phyloP scores from a whole-genome alignment of 2,113 vertebrate species.

The Pampusana beccarii region DNA sequence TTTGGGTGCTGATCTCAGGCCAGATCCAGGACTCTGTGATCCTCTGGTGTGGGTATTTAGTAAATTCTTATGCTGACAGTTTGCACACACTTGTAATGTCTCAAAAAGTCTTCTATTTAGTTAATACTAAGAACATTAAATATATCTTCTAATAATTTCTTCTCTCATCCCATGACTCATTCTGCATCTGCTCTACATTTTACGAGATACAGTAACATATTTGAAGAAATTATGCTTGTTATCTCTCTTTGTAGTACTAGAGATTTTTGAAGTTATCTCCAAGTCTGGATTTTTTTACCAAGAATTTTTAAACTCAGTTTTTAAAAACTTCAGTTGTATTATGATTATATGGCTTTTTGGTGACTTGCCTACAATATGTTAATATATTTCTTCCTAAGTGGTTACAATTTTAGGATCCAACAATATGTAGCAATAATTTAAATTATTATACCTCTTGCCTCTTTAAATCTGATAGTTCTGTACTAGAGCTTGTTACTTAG shows the following conservation, averaged over 20 bases:
- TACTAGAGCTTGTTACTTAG: slow-evolving; percentile 28
- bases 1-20: neutral
- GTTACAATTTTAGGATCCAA: neutral
- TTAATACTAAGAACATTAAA: neutral
- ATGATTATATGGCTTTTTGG: neutral
- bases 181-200: neutral
- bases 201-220: neutral
- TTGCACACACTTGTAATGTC: neutral
- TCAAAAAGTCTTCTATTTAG: neutral
- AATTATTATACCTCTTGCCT: neutral
- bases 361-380: neutral
- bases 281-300: neutral
- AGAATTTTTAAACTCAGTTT: neutral
- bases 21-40: neutral
- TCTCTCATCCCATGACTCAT: neutral
- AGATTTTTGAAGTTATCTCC: neutral
- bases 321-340: neutral
- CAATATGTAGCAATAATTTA: neutral
- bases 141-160: neutral
- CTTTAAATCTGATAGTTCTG: slow-evolving; percentile 24
- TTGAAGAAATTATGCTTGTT: neutral
- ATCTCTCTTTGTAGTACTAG: neutral
- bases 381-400: neutral
- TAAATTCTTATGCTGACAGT: neutral
- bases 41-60: neutral